These are phyloP conservation scores for Leptosomus discolor DNA, from an alignment of 2,113 vertebrate species.

Conservation along the genomic window DNA sequence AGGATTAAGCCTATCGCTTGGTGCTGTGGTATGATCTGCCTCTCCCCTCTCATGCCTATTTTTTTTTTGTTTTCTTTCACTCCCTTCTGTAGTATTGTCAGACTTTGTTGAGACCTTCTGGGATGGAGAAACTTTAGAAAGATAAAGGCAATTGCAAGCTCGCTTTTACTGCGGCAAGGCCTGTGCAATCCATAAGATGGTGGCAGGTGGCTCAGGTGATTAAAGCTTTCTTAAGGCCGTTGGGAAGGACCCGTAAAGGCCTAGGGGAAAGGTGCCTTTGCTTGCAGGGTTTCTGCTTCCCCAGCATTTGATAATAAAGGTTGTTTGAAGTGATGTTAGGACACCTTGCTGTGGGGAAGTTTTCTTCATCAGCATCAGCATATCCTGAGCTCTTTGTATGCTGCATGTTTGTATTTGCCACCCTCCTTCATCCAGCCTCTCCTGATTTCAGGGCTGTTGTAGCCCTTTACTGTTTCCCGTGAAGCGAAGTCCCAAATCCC, in stretches of 20 bases:
- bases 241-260: slow-evolving; percentile 4
- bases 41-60: background rate
- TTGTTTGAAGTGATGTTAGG: background rate
- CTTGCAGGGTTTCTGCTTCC: background rate
- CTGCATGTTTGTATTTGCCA: background rate
- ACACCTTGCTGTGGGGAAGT: background rate
- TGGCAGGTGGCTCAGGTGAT: slow-evolving; percentile 49
- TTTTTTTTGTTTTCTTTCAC: background rate
- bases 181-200: slow-evolving; percentile 23
- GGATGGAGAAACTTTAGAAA: background rate
- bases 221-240: background rate
- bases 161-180: background rate
- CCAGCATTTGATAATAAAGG: slow-evolving; percentile 6
- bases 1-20: background rate
- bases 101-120: slow-evolving; percentile 2
- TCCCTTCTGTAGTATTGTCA: background rate
- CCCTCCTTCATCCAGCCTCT: background rate
- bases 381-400: background rate
- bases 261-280: slow-evolving; percentile 17
- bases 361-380: background rate
- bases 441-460: background rate
- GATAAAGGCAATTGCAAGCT: background rate
- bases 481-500: background rate
- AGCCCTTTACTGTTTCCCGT: background rate
- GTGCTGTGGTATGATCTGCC: background rate